A percentile compares a stretch with the other conserved stretches of the same genome.
phyloP scores from a whole-genome alignment of 2,113 vertebrate genomes.

The Catharus minimus region DNA sequence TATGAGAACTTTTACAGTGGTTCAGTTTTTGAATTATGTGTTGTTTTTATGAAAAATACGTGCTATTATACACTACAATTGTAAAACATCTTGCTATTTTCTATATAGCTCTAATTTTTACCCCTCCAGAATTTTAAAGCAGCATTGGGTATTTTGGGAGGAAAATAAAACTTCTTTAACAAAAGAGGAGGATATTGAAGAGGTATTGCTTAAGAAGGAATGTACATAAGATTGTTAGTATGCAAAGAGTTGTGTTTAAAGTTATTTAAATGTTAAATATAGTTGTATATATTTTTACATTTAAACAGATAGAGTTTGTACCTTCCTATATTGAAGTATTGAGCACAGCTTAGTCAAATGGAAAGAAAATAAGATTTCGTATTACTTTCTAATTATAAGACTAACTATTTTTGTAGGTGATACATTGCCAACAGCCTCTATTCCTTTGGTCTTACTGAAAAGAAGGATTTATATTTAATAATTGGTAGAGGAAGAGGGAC shows the following conservation, averaged over 20 bases:
- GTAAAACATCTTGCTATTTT: conserved; percentile 55
- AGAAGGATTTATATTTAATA: background rate
- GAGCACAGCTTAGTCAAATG: background rate
- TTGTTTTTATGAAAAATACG: conserved; percentile 32
- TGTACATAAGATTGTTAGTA: conserved; percentile 75
- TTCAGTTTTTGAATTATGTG: conserved; percentile 33
- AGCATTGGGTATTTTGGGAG: conserved; percentile 58
- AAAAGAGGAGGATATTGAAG: conserved; percentile 58
- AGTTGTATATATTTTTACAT: conserved; percentile 78
- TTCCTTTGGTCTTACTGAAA: background rate
- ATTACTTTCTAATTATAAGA: conserved; percentile 5
- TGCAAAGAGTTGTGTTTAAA: conserved; percentile 64
- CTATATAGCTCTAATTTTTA: conserved; percentile 33
- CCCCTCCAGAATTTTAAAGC: conserved; percentile 53
- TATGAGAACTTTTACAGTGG: background rate
- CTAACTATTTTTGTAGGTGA: background rate
- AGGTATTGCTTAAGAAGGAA: conserved; percentile 66
- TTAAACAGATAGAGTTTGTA: conserved; percentile 58
- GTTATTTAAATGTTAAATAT: conserved; percentile 79
- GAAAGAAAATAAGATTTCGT: background rate
- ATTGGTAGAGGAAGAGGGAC: background rate
- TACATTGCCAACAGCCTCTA: background rate
- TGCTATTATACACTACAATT: background rate
- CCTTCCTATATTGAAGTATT: conserved; percentile 47
- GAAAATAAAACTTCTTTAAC: conserved; percentile 50